phyloP scores from a whole-genome alignment of 2,797 vertebrate genomes.

The Cacajao melanocephalus region DNA sequence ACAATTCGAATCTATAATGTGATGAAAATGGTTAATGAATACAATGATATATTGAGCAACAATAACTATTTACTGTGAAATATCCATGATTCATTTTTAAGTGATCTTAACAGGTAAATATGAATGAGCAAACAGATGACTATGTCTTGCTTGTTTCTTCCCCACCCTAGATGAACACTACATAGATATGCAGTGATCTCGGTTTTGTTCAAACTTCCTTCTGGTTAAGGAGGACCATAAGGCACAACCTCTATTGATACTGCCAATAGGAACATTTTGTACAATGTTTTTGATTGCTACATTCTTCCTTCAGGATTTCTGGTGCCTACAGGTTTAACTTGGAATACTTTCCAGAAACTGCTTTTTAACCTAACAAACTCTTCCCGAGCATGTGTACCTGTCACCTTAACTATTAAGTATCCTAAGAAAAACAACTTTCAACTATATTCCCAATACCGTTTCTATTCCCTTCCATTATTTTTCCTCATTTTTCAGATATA shows the following conservation, averaged over 20 bases:
- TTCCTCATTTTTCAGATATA: background rate
- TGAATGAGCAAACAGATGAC: background rate
- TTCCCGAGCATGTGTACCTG: background rate
- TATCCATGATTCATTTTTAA: constrained; percentile 4
- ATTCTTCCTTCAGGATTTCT: background rate
- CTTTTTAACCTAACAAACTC: background rate
- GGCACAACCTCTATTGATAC: background rate
- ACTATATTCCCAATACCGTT: background rate
- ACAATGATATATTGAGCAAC: background rate
- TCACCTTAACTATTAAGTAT: background rate
- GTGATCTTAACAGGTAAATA: background rate
- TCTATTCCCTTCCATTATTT: background rate
- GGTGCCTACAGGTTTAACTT: background rate
- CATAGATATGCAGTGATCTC: background rate
- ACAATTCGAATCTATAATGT: background rate
- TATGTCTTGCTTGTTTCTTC: background rate
- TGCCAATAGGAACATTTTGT: background rate
- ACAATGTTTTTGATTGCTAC: background rate
- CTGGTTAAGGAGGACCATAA: background rate
- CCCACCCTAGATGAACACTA: background rate
- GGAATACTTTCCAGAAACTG: background rate
- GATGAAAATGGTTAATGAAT: background rate
- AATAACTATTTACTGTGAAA: constrained; percentile 33
- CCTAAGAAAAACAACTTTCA: constrained; percentile 28
- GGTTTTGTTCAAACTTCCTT: background rate